Evolutionary conservation across 1,140 invertebrate species (phyloP).

Genomic region (Protaetia brevitarsis): DNA sequence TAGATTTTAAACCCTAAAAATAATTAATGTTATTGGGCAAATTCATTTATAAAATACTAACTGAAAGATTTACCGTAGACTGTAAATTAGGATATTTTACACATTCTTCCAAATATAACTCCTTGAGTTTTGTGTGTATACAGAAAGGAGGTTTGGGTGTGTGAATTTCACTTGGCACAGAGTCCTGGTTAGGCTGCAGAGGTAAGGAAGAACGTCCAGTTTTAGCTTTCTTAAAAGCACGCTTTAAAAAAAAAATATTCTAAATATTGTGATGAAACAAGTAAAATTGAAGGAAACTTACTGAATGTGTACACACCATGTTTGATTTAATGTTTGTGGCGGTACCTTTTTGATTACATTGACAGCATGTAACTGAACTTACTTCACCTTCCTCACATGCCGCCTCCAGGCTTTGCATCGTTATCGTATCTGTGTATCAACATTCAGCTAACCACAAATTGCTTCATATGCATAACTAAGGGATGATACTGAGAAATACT

Average conservation of each 20-base stretch:
- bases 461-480: constrained; percentile 26
- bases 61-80: constrained; percentile 34
- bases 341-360: constrained; percentile 25
- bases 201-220: constrained; percentile 42
- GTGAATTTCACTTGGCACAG: constrained; percentile 26
- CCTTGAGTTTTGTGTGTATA: constrained; percentile 31
- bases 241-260: constrained; percentile 31
- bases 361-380: constrained; percentile 41
- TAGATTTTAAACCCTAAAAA: constrained; percentile 63
- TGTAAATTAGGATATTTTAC: constrained; percentile 33
- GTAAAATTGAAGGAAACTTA: constrained; percentile 13
- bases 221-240: constrained; percentile 46
- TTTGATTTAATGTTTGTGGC: constrained; percentile 25
- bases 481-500: constrained; percentile 14
- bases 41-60: neutral
- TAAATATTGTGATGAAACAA: neutral
- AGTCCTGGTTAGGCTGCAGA: constrained; percentile 38
- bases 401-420: constrained; percentile 61
- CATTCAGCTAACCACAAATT: constrained; percentile 47
- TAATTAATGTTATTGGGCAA: neutral
- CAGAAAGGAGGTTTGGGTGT: constrained; percentile 31
- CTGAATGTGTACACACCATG: constrained; percentile 32
- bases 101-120: constrained; percentile 43
- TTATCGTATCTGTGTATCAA: constrained; percentile 49
- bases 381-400: constrained; percentile 62